These are phyloP conservation scores for Ceratina australensis DNA, from an alignment of 1,140 invertebrate species.

Conservation along the genomic window DNA sequence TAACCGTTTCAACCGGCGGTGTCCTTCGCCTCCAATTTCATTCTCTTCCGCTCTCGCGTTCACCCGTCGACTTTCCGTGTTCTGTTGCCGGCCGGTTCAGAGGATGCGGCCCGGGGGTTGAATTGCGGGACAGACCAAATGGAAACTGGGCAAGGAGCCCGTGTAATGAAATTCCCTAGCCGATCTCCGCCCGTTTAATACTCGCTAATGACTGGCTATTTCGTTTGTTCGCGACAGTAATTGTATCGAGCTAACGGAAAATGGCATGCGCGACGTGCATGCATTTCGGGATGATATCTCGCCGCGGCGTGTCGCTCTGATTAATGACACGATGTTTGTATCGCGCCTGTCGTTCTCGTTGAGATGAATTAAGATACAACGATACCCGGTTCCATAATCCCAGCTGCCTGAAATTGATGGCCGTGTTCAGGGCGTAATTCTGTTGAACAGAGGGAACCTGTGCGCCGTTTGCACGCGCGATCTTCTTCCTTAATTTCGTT, in stretches of 20 bases:
- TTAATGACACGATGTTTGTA: constrained; percentile 9
- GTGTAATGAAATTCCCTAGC: constrained; percentile 36
- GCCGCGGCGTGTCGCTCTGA: neutral
- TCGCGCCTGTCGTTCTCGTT: too few relatives aligned
- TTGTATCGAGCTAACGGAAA: constrained; percentile 33
- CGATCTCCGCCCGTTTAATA: constrained; percentile 31
- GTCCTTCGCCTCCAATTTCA: neutral
- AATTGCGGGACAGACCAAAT: neutral
- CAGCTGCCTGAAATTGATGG: too few relatives aligned
- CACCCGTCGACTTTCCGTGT: neutral
- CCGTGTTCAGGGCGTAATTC: neutral
- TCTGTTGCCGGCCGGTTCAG: neutral
- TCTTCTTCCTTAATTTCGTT: too few relatives aligned
- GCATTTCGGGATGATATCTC: constrained; percentile 9
- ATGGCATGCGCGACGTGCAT: constrained; percentile 13
- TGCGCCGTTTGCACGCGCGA: too few relatives aligned
- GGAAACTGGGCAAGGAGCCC: constrained; percentile 13
- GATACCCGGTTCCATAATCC: neutral
- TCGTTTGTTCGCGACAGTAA: constrained; percentile 30
- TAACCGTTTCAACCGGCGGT: neutral
- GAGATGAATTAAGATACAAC: neutral
- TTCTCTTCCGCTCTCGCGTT: neutral
- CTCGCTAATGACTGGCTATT: constrained; percentile 34
- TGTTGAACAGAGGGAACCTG: neutral
- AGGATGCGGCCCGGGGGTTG: neutral